These are phyloP conservation scores for Rhabditoides inermis DNA, from an alignment of 2,888 invertebrate species.

Conservation along the genomic window DNA sequence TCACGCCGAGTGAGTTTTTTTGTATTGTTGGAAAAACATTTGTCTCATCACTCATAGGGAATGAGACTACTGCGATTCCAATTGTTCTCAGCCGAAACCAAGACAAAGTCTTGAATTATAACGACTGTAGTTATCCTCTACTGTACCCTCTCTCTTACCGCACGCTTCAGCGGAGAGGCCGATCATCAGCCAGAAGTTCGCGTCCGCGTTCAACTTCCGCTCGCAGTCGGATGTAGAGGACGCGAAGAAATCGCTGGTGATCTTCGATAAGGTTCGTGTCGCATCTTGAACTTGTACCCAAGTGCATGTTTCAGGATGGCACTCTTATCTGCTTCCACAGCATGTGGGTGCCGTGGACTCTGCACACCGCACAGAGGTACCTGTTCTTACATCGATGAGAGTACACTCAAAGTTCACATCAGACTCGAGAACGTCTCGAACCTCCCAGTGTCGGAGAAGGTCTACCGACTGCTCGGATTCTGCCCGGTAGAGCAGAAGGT, in stretches of 20 bases:
- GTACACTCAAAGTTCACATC: conserved; percentile 10
- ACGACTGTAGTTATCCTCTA: too few species aligned
- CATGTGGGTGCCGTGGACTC: conserved; percentile 57
- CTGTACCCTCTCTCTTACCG: too few species aligned
- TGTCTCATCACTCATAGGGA: too few species aligned
- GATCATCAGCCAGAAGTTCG: neutral
- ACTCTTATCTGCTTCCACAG: conserved; percentile 57
- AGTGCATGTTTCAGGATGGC: too few species aligned
- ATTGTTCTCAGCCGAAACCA: too few species aligned
- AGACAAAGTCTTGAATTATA: too few species aligned
- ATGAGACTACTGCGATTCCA: too few species aligned
- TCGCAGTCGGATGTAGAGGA: neutral
- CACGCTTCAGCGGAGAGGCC: conserved; percentile 2
- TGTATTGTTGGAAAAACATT: too few species aligned
- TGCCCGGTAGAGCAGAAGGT: conserved; percentile 24
- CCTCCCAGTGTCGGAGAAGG: conserved; percentile 47
- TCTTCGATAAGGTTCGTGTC: conserved; percentile 58
- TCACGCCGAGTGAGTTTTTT: too few species aligned
- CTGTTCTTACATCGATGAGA: neutral
- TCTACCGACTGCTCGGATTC: conserved; percentile 52
- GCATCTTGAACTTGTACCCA: too few species aligned
- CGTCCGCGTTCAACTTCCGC: neutral
- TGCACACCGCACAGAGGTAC: conserved; percentile 51
- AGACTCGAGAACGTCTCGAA: conserved; percentile 50
- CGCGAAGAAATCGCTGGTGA: conserved; percentile 47